Evolutionary conservation across 2,888 invertebrate genomes (phyloP).

Genomic region (Malthinus flaveolus): DNA sequence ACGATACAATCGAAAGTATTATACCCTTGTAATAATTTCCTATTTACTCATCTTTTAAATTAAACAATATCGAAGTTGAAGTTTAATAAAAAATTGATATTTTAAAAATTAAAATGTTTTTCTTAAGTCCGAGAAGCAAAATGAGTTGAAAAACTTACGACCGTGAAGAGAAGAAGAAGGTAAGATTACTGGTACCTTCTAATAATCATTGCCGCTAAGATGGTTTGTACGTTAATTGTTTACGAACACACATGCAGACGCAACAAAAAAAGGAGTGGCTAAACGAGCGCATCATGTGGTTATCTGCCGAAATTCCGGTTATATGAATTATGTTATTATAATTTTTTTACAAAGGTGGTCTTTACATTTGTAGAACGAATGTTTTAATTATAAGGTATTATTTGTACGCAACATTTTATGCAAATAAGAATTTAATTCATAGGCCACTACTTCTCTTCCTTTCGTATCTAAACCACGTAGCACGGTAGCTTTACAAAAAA

Average conservation of each 20-base stretch:
- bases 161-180: conserved; percentile 31
- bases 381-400: conserved; percentile 14
- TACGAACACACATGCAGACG: conserved; percentile 35
- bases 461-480: too few relatives aligned
- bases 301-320: conserved; percentile 34
- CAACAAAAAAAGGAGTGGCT: conserved; percentile 31
- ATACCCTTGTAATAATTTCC: too few relatives aligned
- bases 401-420: conserved; percentile 16
- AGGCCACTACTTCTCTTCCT: neutral
- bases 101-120: too few relatives aligned
- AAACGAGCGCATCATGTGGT: conserved; percentile 29
- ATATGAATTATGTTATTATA: conserved; percentile 34
- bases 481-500: too few relatives aligned
- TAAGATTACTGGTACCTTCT: conserved; percentile 31
- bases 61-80: too few relatives aligned
- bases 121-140: too few relatives aligned
- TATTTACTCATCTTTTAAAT: too few relatives aligned
- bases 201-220: conserved; percentile 36
- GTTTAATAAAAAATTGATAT: too few relatives aligned
- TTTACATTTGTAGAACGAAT: conserved; percentile 13
- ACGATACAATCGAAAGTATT: too few relatives aligned
- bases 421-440: neutral
- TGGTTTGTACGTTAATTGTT: conserved; percentile 36
- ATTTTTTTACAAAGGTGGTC: conserved; percentile 32
- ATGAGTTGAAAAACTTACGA: conserved; percentile 15